Conservation (phyloP, 2,888 invertebrate species). For the Rhyacophila evoluta region DNA sequence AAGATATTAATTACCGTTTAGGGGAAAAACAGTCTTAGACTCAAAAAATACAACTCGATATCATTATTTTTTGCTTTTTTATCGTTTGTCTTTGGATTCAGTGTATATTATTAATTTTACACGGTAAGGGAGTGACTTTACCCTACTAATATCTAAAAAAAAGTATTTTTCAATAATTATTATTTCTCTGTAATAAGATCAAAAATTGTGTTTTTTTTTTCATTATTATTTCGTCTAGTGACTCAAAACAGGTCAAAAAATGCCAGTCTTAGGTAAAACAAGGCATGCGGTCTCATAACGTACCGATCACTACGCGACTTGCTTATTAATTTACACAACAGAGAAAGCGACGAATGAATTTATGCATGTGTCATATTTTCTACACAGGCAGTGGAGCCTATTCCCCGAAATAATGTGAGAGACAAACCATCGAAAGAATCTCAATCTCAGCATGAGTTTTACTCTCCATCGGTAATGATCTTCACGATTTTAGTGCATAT, state of each 20-base stretch:
- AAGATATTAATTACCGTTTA: constrained; percentile 40
- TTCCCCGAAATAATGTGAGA: not conserved
- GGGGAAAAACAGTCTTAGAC: constrained; percentile 55
- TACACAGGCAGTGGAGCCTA: not conserved
- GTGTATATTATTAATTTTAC: constrained; percentile 46
- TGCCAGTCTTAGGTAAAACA: constrained; percentile 53
- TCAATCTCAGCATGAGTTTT: not conserved
- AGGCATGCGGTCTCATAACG: constrained; percentile 53
- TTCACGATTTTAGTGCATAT: too few species aligned
- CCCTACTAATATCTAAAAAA: constrained; percentile 39
- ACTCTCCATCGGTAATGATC: too few species aligned
- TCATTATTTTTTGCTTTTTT: constrained; percentile 28
- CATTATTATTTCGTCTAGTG: constrained; percentile 48
- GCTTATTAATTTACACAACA: not conserved
- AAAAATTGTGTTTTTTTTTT: constrained; percentile 12
- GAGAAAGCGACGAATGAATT: not conserved
- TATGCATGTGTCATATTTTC: not conserved
- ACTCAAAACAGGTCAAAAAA: constrained; percentile 54
- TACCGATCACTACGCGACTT: constrained; percentile 47
- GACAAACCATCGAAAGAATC: not conserved
- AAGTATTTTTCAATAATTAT: constrained; percentile 6
- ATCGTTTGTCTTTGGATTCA: constrained; percentile 48
- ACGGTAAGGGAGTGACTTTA: constrained; percentile 39
- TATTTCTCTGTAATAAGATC: constrained; percentile 23
- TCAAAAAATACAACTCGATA: constrained; percentile 51